A percentile compares a stretch with the other conserved stretches of the same genome.
Evolutionary conservation across 2,888 invertebrate species (phyloP).

Genomic region (Agrotis segetum): DNA sequence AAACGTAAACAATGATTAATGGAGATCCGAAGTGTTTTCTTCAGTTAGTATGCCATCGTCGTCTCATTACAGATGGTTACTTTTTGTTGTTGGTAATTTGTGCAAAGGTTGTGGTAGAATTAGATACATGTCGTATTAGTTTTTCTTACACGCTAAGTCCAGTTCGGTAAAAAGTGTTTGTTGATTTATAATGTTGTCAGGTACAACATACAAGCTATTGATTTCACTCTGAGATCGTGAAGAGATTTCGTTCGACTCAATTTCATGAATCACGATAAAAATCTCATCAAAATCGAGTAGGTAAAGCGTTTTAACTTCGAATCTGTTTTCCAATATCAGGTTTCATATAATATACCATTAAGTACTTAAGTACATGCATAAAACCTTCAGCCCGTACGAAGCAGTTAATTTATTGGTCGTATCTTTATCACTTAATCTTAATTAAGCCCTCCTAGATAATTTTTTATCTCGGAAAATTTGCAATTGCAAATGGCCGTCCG

Average conservation of each 20-base stretch:
- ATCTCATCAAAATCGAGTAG: slow-evolving; percentile 39
- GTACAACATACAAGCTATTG: background rate
- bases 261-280: slow-evolving; percentile 30
- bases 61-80: slow-evolving; percentile 13
- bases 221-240: background rate
- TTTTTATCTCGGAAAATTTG: slow-evolving; percentile 89
- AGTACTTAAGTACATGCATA: slow-evolving; percentile 50
- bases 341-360: slow-evolving; percentile 33
- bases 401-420: slow-evolving; percentile 65
- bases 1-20: slow-evolving; percentile 60
- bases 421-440: slow-evolving; percentile 82
- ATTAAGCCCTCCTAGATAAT: slow-evolving; percentile 84
- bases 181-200: background rate
- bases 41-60: slow-evolving; percentile 9
- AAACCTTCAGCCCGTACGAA: slow-evolving; percentile 66
- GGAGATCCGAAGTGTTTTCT: slow-evolving; percentile 41
- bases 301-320: slow-evolving; percentile 40
- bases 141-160: too few species aligned
- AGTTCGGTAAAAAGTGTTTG: too few species aligned
- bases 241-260: slow-evolving; percentile 9
- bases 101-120: background rate
- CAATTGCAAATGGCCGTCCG: slow-evolving; percentile 86
- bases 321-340: slow-evolving; percentile 44
- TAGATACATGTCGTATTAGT: too few species aligned
- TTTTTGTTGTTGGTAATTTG: slow-evolving; percentile 1